A percentile compares a stretch with the other conserved stretches of the same genome.
phyloP scores from a whole-genome alignment of 2,888 invertebrate species.

The Apodemia mormo region DNA sequence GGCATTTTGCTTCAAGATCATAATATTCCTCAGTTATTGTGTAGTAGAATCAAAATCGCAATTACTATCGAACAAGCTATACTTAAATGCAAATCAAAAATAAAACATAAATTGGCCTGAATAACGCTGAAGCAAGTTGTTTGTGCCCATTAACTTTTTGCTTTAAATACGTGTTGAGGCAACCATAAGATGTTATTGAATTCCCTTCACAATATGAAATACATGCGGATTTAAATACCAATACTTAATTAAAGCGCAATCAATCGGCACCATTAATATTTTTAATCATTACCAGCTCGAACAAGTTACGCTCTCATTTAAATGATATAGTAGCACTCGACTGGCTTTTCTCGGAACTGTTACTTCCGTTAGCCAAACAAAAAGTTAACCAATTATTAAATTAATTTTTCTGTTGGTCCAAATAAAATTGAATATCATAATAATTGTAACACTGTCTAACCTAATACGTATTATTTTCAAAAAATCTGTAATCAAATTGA shows the following conservation, averaged over 20 bases:
- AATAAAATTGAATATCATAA: not conserved
- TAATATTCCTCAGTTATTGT: not conserved
- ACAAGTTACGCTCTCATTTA: not conserved
- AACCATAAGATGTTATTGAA: conserved; percentile 22
- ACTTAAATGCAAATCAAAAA: conserved; percentile 15
- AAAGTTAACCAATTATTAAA: not conserved
- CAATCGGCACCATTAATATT: conserved; percentile 4
- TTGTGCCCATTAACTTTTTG: conserved; percentile 18
- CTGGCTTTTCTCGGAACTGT: not conserved
- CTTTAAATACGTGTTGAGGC: conserved; percentile 37
- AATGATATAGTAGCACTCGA: not conserved
- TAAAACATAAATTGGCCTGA: conserved; percentile 18
- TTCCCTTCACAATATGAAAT: conserved; percentile 15
- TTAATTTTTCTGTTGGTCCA: not conserved
- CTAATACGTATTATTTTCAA: too few relatives aligned
- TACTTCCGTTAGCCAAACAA: conserved; percentile 5
- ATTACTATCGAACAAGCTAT: conserved; percentile 1
- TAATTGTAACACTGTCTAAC: not conserved
- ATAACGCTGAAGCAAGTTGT: conserved; percentile 9
- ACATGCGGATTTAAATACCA: conserved; percentile 14
- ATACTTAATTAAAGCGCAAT: conserved; percentile 14
- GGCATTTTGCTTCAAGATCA: not conserved
- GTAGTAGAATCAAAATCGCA: conserved; percentile 2
- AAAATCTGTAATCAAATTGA: too few relatives aligned
- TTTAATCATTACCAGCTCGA: not conserved